Percentiles rank a stretch among this genome's conserved stretches.
Conservation (phyloP, 2,113 vertebrate genomes). For the Oryctolagus cuniculus region mOryCun1.1 NC_091453.1:108032501-108033000, state of each 20-base stretch:
- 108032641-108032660: constrained; percentile 16
- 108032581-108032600: constrained; percentile 31
- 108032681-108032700: constrained; percentile 49
- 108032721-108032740: constrained; percentile 54
- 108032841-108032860: constrained; percentile 45
- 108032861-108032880: constrained; percentile 44
- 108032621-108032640: constrained; percentile 19
- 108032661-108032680: constrained; percentile 52
- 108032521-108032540: constrained; percentile 40
- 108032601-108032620: background rate
- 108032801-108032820: constrained; percentile 44
- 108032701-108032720: constrained; percentile 40
- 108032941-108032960: constrained; percentile 52
- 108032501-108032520: background rate
- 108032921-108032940: constrained; percentile 31
- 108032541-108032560: constrained; percentile 38
- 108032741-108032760: constrained; percentile 29
- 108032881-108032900: constrained; percentile 59
- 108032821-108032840: constrained; percentile 6
- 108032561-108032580: constrained; percentile 53
- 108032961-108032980: constrained; percentile 27
- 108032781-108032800: background rate
- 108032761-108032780: background rate
- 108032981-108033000: constrained; percentile 51
- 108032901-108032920: constrained; percentile 47